Percentiles rank a stretch among this genome's conserved stretches.
Evolutionary conservation across 2,888 invertebrate genomes (phyloP).

Genomic region (Himalopsyche japonica): DNA sequence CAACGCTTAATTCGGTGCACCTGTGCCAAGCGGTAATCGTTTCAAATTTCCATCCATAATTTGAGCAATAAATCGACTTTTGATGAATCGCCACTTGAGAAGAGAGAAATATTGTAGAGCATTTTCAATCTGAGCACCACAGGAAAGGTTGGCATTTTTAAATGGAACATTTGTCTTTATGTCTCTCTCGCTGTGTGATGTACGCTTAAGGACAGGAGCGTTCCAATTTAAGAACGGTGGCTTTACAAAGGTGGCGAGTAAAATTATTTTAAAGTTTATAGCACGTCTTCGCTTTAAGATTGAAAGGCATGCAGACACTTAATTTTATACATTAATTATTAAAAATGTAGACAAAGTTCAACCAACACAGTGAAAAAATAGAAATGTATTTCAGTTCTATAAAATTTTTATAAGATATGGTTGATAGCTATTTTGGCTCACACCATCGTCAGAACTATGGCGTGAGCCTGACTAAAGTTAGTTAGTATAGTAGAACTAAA

Average conservation of each 20-base stretch:
- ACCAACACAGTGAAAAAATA: too few relatives aligned
- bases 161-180: slow-evolving; percentile 20
- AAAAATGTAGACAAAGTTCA: too few relatives aligned
- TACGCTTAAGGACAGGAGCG: background rate
- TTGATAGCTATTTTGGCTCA: too few relatives aligned
- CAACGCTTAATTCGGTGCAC: background rate
- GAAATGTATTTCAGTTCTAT: too few relatives aligned
- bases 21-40: background rate
- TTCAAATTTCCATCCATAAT: background rate
- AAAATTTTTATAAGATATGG: too few relatives aligned
- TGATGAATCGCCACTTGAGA: background rate
- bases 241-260: background rate
- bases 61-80: background rate
- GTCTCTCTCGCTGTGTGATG: background rate
- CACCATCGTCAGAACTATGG: too few relatives aligned
- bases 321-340: too few relatives aligned
- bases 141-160: slow-evolving; percentile 13
- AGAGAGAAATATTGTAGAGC: slow-evolving; percentile 3
- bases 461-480: too few relatives aligned
- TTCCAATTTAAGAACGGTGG: background rate
- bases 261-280: too few relatives aligned
- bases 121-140: slow-evolving; percentile 7
- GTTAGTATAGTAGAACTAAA: too few relatives aligned
- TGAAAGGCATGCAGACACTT: too few relatives aligned
- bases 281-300: too few relatives aligned